Conservation (phyloP, 1,140 invertebrate species). For the Proales similis region DNA sequence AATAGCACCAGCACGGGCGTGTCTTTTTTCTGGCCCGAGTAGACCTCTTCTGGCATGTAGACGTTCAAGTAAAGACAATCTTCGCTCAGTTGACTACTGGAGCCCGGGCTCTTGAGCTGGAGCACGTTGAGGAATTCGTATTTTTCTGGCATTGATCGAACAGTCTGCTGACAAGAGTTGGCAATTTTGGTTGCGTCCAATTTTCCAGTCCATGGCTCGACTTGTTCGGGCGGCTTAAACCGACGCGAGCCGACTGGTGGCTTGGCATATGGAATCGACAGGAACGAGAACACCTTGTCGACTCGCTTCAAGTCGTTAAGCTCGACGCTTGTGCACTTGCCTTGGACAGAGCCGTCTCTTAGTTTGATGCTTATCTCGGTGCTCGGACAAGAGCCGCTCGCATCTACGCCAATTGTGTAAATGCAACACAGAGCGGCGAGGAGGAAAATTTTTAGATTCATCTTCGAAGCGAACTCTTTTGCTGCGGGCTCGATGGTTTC, state of each 20-base stretch:
- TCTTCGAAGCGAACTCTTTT: no score
- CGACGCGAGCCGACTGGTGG: conserved; percentile 40
- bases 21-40: not conserved
- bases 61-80: conserved; percentile 43
- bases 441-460: no score
- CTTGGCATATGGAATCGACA: conserved; percentile 41
- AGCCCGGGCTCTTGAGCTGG: no score
- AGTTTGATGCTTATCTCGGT: no score
- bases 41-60: conserved; percentile 31
- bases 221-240: conserved; percentile 41
- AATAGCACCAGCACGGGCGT: conserved; percentile 81
- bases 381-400: no score
- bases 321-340: conserved; percentile 19
- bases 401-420: no score
- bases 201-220: conserved; percentile 65
- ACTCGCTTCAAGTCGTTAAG: not conserved
- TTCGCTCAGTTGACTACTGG: conserved; percentile 45
- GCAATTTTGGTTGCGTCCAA: conserved; percentile 25
- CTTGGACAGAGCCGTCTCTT: no score
- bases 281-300: conserved; percentile 29
- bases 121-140: not conserved
- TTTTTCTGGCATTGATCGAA: no score
- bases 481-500: no score
- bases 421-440: no score
- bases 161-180: conserved; percentile 10